Conservation (phyloP, 2,113 vertebrate species). For the Chaetops frenatus region DNA sequence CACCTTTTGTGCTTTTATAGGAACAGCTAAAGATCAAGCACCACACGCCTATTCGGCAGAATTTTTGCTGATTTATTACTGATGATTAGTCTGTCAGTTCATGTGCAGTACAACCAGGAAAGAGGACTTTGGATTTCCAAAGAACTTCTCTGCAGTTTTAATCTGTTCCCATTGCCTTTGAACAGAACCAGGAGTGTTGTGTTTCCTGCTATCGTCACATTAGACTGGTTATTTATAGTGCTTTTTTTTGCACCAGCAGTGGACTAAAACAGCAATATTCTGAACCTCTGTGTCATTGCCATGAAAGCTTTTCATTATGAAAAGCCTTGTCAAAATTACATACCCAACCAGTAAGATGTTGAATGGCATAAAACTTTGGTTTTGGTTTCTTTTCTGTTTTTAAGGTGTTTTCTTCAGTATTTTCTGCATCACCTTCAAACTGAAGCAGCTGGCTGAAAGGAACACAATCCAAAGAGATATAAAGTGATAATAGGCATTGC, state of each 20-base stretch:
- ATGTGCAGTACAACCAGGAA: conserved; percentile 60
- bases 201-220: conserved; percentile 74
- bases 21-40: conserved; percentile 79
- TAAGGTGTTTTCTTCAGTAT: conserved; percentile 45
- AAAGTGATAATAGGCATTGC: conserved; percentile 39
- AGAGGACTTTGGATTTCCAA: conserved; percentile 47
- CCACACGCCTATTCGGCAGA: conserved; percentile 76
- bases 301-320: not conserved
- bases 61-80: conserved; percentile 77
- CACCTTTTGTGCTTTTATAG: conserved; percentile 77
- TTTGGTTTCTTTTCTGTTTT: conserved; percentile 45
- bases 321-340: conserved; percentile 65
- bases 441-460: conserved; percentile 11
- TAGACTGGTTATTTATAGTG: conserved; percentile 76
- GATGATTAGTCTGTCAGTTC: conserved; percentile 74
- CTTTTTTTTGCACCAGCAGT: conserved; percentile 66
- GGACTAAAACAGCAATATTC: conserved; percentile 58
- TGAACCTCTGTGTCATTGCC: not conserved
- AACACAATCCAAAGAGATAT: not conserved
- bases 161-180: conserved; percentile 74
- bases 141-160: conserved; percentile 51
- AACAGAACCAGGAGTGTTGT: conserved; percentile 75
- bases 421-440: conserved; percentile 4
- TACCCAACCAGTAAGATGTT: conserved; percentile 24
- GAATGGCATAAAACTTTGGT: conserved; percentile 52